These are phyloP conservation scores for Volucella inflata DNA, from an alignment of 2,888 invertebrate species.

Conservation along the genomic window DNA sequence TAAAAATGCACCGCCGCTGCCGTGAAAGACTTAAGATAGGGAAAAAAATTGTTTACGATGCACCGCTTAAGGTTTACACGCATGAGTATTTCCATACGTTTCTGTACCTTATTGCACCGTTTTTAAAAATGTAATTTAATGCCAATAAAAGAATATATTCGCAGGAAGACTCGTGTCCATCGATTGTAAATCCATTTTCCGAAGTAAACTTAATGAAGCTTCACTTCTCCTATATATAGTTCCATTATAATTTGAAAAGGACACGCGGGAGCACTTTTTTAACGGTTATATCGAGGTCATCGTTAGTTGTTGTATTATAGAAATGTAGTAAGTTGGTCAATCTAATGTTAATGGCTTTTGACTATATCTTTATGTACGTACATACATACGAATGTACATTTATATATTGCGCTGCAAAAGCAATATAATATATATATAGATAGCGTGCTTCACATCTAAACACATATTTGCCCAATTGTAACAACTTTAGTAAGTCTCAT, in stretches of 20 bases:
- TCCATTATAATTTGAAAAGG: conserved; percentile 47
- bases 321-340: conserved; percentile 24
- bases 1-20: no score
- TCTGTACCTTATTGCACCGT: conserved; percentile 9
- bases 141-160: conserved; percentile 32
- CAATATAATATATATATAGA: conserved; percentile 11
- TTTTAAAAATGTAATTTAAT: conserved; percentile 7
- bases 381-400: no score
- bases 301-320: conserved; percentile 14
- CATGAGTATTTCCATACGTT: neutral
- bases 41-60: neutral
- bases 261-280: conserved; percentile 37
- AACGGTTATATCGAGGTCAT: conserved; percentile 54
- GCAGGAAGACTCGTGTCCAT: conserved; percentile 49
- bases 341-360: conserved; percentile 50
- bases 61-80: conserved; percentile 7
- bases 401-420: conserved; percentile 32
- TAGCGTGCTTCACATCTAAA: conserved; percentile 46
- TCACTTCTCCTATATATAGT: conserved; percentile 40
- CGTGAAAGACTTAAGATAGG: no score
- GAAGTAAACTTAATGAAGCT: conserved; percentile 65
- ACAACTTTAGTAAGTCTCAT: conserved; percentile 28
- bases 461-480: conserved; percentile 11
- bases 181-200: conserved; percentile 60
- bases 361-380: neutral